Evolutionary conservation across 1,140 invertebrate species (phyloP).

Genomic region (Acromyrmex heyeri): DNA sequence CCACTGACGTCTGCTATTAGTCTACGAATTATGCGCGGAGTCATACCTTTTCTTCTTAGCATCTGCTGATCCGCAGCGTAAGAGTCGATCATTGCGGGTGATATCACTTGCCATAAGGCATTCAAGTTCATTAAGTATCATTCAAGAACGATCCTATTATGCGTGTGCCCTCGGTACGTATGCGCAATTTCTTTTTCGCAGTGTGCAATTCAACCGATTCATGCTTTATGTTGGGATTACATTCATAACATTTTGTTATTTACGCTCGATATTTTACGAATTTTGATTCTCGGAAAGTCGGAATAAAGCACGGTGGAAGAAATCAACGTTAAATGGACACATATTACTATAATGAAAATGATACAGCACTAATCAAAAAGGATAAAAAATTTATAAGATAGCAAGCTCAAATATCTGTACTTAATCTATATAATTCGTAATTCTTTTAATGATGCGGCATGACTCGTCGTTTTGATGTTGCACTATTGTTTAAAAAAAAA

Average conservation of each 20-base stretch:
- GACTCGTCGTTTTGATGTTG: neutral
- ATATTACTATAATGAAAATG: neutral
- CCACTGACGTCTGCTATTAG: neutral
- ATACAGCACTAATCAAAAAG: neutral
- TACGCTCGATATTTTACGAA: conserved; percentile 37
- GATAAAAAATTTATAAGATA: neutral
- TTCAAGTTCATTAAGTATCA: conserved; percentile 68
- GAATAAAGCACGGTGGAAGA: neutral
- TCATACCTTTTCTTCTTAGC: conserved; percentile 6
- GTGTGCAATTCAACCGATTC: neutral
- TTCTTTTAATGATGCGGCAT: neutral
- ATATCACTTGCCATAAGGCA: conserved; percentile 42
- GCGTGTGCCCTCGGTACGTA: conserved; percentile 12
- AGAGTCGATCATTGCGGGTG: conserved; percentile 26
- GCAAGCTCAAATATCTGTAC: neutral
- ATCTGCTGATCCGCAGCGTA: conserved; percentile 1
- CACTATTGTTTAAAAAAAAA: neutral
- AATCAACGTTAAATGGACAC: neutral
- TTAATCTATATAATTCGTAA: neutral
- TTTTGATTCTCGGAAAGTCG: neutral
- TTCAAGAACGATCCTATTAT: conserved; percentile 54
- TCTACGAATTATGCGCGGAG: neutral
- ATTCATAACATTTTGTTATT: conserved; percentile 35
- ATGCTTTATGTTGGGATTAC: conserved; percentile 10
- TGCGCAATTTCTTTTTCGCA: conserved; percentile 31